These are phyloP conservation scores for Andrena dorsata DNA, from an alignment of 2,888 invertebrate species.

Conservation along the genomic window DNA sequence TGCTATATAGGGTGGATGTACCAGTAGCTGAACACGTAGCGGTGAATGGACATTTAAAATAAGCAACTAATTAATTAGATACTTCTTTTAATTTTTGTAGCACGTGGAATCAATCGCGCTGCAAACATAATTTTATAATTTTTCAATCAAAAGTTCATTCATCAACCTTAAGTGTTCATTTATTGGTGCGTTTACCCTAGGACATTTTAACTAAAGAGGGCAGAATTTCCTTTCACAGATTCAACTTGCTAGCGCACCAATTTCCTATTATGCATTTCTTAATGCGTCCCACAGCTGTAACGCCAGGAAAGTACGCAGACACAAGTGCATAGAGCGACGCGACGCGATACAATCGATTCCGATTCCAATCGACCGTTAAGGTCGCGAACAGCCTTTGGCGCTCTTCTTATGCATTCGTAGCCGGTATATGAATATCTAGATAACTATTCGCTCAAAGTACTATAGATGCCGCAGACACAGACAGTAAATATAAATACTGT, in stretches of 20 bases:
- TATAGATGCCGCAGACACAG: background rate
- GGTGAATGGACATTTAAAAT: no score
- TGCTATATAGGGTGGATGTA: no score
- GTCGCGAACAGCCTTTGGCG: constrained; percentile 12
- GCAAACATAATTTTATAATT: no score
- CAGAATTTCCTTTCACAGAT: background rate
- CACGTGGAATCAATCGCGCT: no score
- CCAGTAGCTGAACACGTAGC: no score
- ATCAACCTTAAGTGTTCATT: no score
- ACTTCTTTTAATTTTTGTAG: no score
- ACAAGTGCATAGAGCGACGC: background rate
- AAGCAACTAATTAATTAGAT: no score
- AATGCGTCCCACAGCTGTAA: background rate
- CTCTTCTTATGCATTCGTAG: background rate
- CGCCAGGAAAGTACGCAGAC: background rate
- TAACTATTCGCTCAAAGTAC: background rate
- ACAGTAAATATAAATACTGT: constrained; percentile 16
- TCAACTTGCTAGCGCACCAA: background rate
- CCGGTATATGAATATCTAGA: background rate
- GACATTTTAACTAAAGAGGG: no score
- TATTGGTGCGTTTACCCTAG: no score
- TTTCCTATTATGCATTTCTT: background rate
- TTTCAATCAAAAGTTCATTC: no score
- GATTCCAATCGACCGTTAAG: constrained; percentile 18
- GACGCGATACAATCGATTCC: background rate